Evolutionary conservation across 2,888 invertebrate species (phyloP), one percentile per base, ranked within the genome.

Genomic region (Hirtodrosophila cameraria): DNA sequence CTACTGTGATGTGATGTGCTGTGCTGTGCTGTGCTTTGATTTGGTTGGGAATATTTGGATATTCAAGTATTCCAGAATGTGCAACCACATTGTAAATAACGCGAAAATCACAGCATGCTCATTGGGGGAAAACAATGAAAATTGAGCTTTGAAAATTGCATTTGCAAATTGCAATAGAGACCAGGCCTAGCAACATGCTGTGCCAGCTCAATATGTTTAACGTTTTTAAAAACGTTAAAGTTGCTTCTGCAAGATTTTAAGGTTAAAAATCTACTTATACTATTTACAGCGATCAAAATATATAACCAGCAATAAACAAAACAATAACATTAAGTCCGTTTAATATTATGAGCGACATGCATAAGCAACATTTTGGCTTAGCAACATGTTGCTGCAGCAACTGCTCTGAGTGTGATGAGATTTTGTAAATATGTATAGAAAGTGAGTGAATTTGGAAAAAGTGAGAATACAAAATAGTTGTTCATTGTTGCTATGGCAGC

Each of bases 11-110:
- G 18, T 15, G 38, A 30, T 33, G 20, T n/a, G 39, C 30, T 8
- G 11, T 18, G 30, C 16, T n/a, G n/a, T n/a, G n/a, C 20, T 23
- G 16, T 2, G 38, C 42, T 50, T 42, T 58, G 41, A 48, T 53
- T 63, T 43, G 53, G 36, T 54, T 28, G 36, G n/a, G 20, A 42
- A 36, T 43, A 42, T 43, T 60, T 50, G 16, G 18, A 53, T 57
- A 58, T 61, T 62, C 52, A 36, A 55, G 41, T 39, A 33, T 42
- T 38, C 38, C n/a, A n/a, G 20, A 38, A 43, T 62, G 31, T 25
- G 4, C 5, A 71, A 64, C 63, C 75, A 43, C 71, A 63, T 18
- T 39, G 67, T 67, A 80, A 74, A 76, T 77, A 77, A 61, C 33
- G 38, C 23, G 30, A 46, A 70, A 60, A 42, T 53, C 43, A 23